Evolutionary conservation across 2,113 vertebrate genomes (phyloP).

Genomic region (Barbus barbus): DNA sequence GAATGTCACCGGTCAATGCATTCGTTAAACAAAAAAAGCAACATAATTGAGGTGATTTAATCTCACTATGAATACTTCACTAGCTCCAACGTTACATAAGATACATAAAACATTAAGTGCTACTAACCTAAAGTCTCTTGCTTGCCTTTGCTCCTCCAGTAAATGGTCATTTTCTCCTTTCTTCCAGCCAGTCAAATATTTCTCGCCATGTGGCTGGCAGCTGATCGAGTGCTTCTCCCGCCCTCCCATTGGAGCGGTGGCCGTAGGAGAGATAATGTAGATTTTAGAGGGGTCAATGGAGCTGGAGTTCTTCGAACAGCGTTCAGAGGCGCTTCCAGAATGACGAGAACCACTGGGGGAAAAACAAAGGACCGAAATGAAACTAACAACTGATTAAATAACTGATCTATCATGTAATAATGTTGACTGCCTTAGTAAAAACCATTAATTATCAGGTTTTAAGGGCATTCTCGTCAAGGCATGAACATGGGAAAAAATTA

Average conservation of each 20-base stretch:
- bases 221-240: slow-evolving; percentile 70
- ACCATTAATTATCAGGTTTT: slow-evolving; percentile 9
- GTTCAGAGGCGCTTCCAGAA: slow-evolving; percentile 82
- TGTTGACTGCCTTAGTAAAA: not conserved
- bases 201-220: slow-evolving; percentile 74
- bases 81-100: not conserved
- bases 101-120: not conserved
- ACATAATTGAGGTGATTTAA: not conserved
- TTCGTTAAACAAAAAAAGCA: not conserved
- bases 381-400: not conserved
- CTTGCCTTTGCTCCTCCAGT: slow-evolving; percentile 75
- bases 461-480: not conserved
- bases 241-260: slow-evolving; percentile 65
- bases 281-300: slow-evolving; percentile 83
- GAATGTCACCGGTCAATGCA: not conserved
- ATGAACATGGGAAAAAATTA: not conserved
- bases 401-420: not conserved
- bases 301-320: slow-evolving; percentile 74
- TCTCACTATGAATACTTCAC: not conserved
- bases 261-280: slow-evolving; percentile 77
- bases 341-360: slow-evolving; percentile 80
- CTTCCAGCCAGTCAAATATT: slow-evolving; percentile 84
- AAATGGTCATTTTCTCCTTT: slow-evolving; percentile 79
- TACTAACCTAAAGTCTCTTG: slow-evolving; percentile 68
- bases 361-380: not conserved